Percentiles rank a stretch among this genome's conserved stretches.
Evolutionary conservation across 2,113 vertebrate species (phyloP).

Genomic region (Oenanthe oenanthe): DNA sequence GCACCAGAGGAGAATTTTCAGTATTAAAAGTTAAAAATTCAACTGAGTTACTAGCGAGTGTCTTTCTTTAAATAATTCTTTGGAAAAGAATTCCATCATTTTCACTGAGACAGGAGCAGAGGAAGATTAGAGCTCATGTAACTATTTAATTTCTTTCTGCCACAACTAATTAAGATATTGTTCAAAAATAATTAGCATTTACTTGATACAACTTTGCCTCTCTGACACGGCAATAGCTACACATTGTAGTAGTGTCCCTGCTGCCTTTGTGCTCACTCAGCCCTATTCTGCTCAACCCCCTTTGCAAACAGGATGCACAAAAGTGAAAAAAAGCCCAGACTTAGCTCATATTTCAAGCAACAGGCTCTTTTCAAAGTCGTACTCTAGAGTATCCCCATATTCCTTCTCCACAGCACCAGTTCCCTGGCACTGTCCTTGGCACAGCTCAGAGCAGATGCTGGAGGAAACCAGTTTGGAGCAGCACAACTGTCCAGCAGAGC

Average conservation of each 20-base stretch:
- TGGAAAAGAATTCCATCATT: background rate
- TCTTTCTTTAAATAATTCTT: background rate
- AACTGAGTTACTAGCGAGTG: background rate
- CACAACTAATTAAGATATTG: background rate
- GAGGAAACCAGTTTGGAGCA: background rate
- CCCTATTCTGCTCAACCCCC: background rate
- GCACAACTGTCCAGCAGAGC: background rate
- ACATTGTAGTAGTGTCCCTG: background rate
- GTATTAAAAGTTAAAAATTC: constrained; percentile 50
- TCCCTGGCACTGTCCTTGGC: background rate
- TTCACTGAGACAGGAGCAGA: background rate
- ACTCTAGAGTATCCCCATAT: background rate
- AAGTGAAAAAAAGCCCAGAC: background rate
- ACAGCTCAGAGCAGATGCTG: background rate
- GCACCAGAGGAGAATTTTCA: constrained; percentile 51
- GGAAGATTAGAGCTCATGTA: background rate
- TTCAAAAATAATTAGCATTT: background rate
- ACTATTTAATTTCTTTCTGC: background rate
- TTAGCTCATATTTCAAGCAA: background rate
- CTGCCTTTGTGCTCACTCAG: fast-evolving
- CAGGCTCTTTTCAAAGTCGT: background rate
- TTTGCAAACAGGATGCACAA: background rate
- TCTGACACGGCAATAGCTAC: background rate
- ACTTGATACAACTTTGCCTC: background rate
- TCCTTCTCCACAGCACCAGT: background rate